Evolutionary conservation across 2,797 vertebrate species (phyloP), one percentile per base, ranked within the genome.

Genomic region (Anomalospiza imberbis): DNA sequence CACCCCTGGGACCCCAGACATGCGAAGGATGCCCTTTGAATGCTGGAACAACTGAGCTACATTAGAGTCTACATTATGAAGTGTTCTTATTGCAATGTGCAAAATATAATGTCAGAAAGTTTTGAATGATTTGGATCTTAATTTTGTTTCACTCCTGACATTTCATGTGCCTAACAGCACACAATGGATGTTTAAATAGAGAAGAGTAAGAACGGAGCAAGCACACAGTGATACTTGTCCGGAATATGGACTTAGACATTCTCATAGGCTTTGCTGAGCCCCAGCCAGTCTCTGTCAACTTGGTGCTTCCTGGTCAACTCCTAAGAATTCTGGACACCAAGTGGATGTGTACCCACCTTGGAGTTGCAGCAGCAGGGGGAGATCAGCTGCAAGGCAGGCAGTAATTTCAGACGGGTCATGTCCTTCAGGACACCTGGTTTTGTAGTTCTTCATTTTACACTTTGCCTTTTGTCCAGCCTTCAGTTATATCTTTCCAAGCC

Each of bases 31-130:
- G 15, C 21, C 53, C 4, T 63, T 40, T 60, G 34, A 36, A 8
- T 53, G 14, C 24, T 66, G 8, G 22, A 44, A 15, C 26, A 40
- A 22, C 20, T 60, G 32, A 63, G 21, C 38, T 60, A 1, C 1
- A 0, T 54, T 36, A 8, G 50, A 57, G 17, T 73, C 28, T n/a
- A 0, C 36, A 0, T 10, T n/a, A 12, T 13, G 10, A 45, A 22
- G 6, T 40, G 15, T 32, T 93, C 22, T 21, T 58, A 31, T 0
- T 82, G 42, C 0, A 0, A 13, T 40, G 42, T 19, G 17, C 17
- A 55, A 40, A 68, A 13, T 17, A 6, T 2, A 10, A 12, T 32
- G 32, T 47, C 34, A 57, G 18, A 47, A 68, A 61, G 9, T 8
- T 31, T 6, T 13, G 40, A 51, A 11, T 42, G 2, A 26, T 45